phyloP scores from a whole-genome alignment of 1,140 invertebrate genomes.

The Acromyrmex charruanus region DNA sequence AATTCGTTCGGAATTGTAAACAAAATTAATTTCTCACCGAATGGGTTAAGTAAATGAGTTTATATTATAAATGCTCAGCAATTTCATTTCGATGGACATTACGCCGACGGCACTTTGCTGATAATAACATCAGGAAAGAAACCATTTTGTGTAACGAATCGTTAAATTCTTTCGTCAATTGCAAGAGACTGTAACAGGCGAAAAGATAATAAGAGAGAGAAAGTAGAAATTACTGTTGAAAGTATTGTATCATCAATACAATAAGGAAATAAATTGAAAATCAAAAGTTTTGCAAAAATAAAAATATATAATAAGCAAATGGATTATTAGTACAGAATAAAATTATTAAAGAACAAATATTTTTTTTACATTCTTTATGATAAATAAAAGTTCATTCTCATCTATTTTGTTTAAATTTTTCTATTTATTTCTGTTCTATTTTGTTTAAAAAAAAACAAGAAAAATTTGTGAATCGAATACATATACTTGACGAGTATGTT shows the following conservation, averaged over 20 bases:
- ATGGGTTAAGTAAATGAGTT: slow-evolving; percentile 58
- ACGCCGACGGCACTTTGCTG: slow-evolving; percentile 33
- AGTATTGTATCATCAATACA: slow-evolving; percentile 27
- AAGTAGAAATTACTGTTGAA: slow-evolving; percentile 32
- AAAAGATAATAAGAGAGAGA: not conserved
- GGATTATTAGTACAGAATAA: not conserved
- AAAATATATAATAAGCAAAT: slow-evolving; percentile 4
- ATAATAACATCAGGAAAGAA: slow-evolving; percentile 60
- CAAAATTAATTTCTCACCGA: slow-evolving; percentile 59
- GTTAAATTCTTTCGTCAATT: slow-evolving; percentile 55
- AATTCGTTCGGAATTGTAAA: slow-evolving; percentile 53
- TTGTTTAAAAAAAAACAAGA: not conserved
- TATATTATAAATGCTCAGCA: slow-evolving; percentile 53
- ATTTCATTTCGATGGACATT: slow-evolving; percentile 60
- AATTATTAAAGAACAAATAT: not conserved
- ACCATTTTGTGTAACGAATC: slow-evolving; percentile 60
- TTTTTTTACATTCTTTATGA: not conserved
- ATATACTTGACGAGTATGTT: not conserved
- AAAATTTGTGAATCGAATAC: not conserved
- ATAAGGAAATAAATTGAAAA: slow-evolving; percentile 35
- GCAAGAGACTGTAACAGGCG: slow-evolving; percentile 1
- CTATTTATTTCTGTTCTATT: not conserved
- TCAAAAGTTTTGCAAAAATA: slow-evolving; percentile 13
- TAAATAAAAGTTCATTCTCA: no score
- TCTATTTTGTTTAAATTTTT: not conserved